These are phyloP conservation scores for Peromyscus polionotus DNA, from an alignment of 2,113 vertebrate species.

Conservation along the genomic window DNA sequence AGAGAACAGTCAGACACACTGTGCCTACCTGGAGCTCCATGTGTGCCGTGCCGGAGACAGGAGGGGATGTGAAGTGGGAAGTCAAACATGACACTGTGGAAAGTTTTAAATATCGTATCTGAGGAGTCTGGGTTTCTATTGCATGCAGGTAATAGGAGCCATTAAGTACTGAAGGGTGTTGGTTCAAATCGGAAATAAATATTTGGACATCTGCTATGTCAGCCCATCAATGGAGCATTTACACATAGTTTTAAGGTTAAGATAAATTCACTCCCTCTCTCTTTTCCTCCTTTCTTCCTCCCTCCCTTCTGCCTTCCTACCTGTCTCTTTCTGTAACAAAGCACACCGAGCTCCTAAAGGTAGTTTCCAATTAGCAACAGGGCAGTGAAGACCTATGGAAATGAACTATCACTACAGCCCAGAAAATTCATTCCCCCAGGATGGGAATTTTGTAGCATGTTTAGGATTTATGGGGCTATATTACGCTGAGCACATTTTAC, in stretches of 20 bases:
- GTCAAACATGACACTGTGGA: neutral
- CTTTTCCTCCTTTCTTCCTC: neutral
- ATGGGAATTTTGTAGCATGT: neutral
- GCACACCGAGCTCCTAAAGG: neutral
- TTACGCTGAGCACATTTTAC: slow-evolving; percentile 22
- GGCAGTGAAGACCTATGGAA: neutral
- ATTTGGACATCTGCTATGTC: neutral
- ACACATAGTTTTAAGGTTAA: slow-evolving; percentile 16
- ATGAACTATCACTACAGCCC: neutral
- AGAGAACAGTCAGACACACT: neutral
- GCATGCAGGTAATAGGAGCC: neutral
- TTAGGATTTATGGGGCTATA: slow-evolving; percentile 44
- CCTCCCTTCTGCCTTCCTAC: neutral
- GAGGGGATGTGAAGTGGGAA: too few species aligned
- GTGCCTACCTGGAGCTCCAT: neutral
- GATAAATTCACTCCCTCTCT: neutral
- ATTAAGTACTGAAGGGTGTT: neutral
- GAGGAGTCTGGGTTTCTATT: neutral
- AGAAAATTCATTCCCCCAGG: neutral
- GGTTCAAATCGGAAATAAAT: neutral
- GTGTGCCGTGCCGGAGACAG: too few species aligned
- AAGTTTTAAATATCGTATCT: neutral
- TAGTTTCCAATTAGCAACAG: slow-evolving; percentile 39
- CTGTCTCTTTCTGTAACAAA: neutral
- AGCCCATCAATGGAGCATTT: neutral